A percentile compares a stretch with the other conserved stretches of the same genome.
phyloP scores from a whole-genome alignment of 1,140 invertebrate genomes.

The Caligus rogercresseyi region DNA sequence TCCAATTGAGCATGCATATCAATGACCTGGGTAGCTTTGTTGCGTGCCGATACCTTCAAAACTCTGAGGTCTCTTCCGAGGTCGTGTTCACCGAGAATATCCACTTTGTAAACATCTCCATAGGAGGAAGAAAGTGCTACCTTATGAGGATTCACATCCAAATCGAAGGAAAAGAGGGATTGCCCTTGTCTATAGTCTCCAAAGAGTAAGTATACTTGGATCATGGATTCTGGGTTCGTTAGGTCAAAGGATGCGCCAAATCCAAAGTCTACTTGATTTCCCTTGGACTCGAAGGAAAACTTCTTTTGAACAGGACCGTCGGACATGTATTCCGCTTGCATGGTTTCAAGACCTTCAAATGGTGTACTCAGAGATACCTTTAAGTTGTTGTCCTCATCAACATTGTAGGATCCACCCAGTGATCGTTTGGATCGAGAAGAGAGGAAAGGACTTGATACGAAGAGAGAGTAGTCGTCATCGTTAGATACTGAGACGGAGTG shows the following conservation, averaged over 20 bases:
- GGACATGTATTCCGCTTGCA: slow-evolving; percentile 1
- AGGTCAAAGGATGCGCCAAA: neutral
- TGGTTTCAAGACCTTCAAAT: neutral
- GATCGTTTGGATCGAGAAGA: neutral
- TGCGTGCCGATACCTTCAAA: neutral
- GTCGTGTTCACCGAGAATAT: neutral
- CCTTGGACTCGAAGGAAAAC: neutral
- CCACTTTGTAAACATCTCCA: neutral
- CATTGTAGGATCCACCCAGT: neutral
- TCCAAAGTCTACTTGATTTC: neutral
- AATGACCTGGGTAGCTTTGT: neutral
- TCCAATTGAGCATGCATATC: neutral
- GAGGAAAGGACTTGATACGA: neutral
- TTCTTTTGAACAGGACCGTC: neutral
- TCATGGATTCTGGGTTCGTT: neutral
- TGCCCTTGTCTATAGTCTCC: neutral
- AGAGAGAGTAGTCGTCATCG: neutral
- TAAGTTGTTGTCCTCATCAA: neutral
- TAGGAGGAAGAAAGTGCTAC: neutral
- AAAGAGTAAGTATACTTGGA: neutral
- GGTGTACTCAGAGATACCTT: neutral
- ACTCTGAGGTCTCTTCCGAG: neutral
- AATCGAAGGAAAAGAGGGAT: neutral
- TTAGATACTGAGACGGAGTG: neutral
- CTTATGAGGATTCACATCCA: neutral